Conservation (phyloP, 2,113 vertebrate genomes). For the Beaufortia kweichowensis region DNA sequence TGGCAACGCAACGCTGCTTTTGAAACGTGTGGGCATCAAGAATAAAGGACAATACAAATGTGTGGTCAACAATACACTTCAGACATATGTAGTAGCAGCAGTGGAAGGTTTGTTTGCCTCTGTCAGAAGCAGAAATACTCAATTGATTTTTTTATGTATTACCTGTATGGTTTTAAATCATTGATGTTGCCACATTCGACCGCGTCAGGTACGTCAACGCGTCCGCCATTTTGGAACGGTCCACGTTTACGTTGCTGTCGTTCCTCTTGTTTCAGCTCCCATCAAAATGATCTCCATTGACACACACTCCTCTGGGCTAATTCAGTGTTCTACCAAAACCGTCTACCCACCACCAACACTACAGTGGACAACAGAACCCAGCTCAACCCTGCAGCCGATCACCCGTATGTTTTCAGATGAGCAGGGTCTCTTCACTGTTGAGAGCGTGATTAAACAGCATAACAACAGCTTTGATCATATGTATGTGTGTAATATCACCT, state of each 20-base stretch:
- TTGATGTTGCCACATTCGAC: no score
- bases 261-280: constrained; percentile 52
- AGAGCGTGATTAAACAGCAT: constrained; percentile 57
- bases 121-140: neutral
- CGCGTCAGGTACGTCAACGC: no score
- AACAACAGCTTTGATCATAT: constrained; percentile 48
- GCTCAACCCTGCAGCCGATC: neutral
- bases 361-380: constrained; percentile 49
- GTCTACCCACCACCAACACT: constrained; percentile 56
- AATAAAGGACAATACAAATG: constrained; percentile 65
- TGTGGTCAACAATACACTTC: constrained; percentile 48
- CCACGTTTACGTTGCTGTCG: no score
- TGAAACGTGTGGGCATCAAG: constrained; percentile 50
- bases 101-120: constrained; percentile 64
- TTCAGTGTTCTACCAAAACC: constrained; percentile 46
- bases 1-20: constrained; percentile 68
- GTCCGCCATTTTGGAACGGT: no score
- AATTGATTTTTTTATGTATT: neutral
- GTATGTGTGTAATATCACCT: constrained; percentile 61
- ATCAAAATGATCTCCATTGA: constrained; percentile 40
- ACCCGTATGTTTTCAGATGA: constrained; percentile 31
- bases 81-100: neutral
- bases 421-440: constrained; percentile 54
- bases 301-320: neutral
- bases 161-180: neutral